Evolutionary conservation across 2,797 vertebrate genomes (phyloP).

Genomic region (Miopithecus talapoin): DNA sequence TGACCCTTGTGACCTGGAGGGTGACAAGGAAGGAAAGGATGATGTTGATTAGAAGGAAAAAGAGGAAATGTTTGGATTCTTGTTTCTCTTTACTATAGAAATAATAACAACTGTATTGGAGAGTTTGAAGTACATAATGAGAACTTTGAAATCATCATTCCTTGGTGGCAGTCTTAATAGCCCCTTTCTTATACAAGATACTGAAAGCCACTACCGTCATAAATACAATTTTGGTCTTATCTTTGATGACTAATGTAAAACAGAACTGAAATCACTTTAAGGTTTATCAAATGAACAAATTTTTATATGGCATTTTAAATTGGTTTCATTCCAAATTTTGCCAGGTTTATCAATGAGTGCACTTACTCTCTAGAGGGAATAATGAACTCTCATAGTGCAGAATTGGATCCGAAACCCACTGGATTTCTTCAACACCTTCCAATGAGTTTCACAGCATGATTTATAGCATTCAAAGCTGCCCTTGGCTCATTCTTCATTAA

Average conservation of each 20-base stretch:
- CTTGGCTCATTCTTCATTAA: neutral
- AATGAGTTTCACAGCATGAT: neutral
- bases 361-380: neutral
- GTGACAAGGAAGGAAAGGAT: neutral
- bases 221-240: neutral
- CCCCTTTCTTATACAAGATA: neutral
- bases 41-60: neutral
- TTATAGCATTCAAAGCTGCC: neutral
- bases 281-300: neutral
- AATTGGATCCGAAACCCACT: neutral
- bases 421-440: neutral
- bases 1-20: neutral
- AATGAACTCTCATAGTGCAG: neutral
- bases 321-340: neutral
- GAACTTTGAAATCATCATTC: neutral
- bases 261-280: neutral
- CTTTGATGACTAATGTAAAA: neutral
- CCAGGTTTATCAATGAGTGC: neutral
- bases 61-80: neutral
- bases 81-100: neutral
- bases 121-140: neutral
- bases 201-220: neutral
- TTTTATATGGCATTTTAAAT: neutral
- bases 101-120: neutral
- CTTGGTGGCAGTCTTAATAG: neutral